phyloP scores from a whole-genome alignment of 2,888 invertebrate species.

The Eilema griseolum region DNA sequence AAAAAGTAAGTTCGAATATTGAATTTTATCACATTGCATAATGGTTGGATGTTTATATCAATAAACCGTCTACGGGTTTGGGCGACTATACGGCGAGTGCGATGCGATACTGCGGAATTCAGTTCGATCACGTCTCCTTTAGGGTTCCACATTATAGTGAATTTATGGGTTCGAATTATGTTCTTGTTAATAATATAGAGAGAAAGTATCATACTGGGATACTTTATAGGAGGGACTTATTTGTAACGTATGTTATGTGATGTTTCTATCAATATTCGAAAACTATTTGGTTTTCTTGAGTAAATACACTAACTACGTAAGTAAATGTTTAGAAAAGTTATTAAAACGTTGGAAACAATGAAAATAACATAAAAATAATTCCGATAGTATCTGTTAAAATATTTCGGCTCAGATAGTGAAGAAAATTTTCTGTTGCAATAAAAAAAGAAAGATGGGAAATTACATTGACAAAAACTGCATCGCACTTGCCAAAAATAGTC shows the following conservation, averaged over 20 bases:
- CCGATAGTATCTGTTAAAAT: no score
- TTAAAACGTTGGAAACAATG: no score
- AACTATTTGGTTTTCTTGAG: neutral
- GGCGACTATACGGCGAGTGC: constrained; percentile 15
- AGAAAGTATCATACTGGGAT: neutral
- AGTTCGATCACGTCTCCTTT: constrained; percentile 12
- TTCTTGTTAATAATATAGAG: constrained; percentile 6
- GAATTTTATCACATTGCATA: constrained; percentile 37
- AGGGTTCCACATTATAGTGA: neutral
- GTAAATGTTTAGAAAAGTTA: no score
- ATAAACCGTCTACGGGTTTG: constrained; percentile 36
- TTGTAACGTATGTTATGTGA: neutral
- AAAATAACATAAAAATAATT: neutral
- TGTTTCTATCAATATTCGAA: neutral
- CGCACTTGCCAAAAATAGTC: neutral
- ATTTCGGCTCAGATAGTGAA: neutral
- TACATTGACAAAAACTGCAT: constrained; percentile 5
- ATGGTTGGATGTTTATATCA: constrained; percentile 38
- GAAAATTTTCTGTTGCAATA: neutral
- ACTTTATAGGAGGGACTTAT: neutral
- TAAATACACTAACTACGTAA: no score
- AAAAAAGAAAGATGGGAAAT: neutral
- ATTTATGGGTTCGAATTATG: neutral
- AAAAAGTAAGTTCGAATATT: constrained; percentile 40
- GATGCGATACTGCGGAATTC: constrained; percentile 1